Conservation (phyloP, 2,888 invertebrate species). For the Drosophila limbata region DNA sequence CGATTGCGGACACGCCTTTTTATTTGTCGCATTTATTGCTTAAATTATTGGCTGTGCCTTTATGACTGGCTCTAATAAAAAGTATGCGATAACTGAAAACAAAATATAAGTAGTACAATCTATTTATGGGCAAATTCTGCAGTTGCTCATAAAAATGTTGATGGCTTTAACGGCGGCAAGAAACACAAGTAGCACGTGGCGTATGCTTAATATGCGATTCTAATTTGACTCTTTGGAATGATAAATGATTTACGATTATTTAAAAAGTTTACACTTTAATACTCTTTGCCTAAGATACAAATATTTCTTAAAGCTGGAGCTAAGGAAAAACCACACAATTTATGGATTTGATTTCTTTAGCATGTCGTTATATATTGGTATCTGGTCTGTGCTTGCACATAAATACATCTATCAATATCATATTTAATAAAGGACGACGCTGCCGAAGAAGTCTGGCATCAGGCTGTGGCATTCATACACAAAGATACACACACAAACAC, state of each 20-base stretch:
- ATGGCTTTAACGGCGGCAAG: conserved; percentile 26
- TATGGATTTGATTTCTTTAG: conserved; percentile 16
- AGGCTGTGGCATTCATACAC: conserved; percentile 61
- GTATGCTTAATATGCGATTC: conserved; percentile 36
- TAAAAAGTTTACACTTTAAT: conserved; percentile 1
- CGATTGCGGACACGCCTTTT: conserved; percentile 41
- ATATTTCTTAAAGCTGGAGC: conserved; percentile 29
- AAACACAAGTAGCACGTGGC: conserved; percentile 19
- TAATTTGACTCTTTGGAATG: conserved; percentile 1
- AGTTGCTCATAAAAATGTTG: conserved; percentile 49
- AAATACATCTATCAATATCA: conserved; percentile 68
- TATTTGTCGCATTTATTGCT: conserved; percentile 34
- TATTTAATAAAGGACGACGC: conserved; percentile 68
- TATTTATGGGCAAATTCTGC: conserved; percentile 22
- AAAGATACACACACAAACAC: conserved; percentile 26
- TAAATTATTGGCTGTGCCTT: conserved; percentile 42
- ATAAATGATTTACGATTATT: conserved; percentile 1
- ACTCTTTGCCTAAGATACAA: conserved; percentile 6
- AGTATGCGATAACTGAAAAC: conserved; percentile 27
- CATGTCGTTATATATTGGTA: conserved; percentile 5
- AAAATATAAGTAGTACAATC: conserved; percentile 30
- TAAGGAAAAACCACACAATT: conserved; percentile 6
- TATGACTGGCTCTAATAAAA: conserved; percentile 40
- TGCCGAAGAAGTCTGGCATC: conserved; percentile 54
- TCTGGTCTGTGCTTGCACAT: conserved; percentile 25